A percentile compares a stretch with the other conserved stretches of the same genome.
phyloP scores from a whole-genome alignment of 2,113 vertebrate species.

The Synodontis membranacea region DNA sequence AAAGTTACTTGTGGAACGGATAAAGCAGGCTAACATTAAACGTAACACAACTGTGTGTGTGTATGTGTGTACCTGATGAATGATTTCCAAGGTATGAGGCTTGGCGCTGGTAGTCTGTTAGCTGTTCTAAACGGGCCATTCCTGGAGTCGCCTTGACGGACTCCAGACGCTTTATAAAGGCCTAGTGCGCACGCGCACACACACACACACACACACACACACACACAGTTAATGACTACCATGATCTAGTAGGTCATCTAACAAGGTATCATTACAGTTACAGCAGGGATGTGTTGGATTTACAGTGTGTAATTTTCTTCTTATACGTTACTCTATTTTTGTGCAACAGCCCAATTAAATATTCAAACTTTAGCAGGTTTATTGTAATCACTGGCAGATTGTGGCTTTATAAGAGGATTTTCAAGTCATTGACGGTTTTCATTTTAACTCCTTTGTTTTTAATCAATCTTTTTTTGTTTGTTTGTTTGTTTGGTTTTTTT shows the following conservation, averaged over 20 bases:
- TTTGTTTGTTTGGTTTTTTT: no score
- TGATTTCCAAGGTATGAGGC: constrained; percentile 69
- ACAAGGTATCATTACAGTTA: neutral
- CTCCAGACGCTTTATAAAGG: constrained; percentile 87
- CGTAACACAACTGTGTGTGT: neutral
- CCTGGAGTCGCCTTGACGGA: constrained; percentile 85
- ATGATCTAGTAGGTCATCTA: neutral
- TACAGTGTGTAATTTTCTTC: neutral
- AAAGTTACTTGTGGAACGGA: no score
- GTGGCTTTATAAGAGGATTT: neutral
- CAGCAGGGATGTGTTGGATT: neutral
- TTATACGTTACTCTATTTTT: neutral
- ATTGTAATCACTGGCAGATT: neutral
- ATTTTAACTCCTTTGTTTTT: neutral
- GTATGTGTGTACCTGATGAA: constrained; percentile 63
- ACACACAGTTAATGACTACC: neutral
- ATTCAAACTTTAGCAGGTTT: neutral
- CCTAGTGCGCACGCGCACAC: constrained; percentile 64
- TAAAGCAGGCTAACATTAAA: no score
- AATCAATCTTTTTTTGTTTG: neutral
- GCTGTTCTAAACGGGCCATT: constrained; percentile 83
- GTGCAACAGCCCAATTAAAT: neutral
- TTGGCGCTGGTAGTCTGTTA: constrained; percentile 85
- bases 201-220: constrained; percentile 15
- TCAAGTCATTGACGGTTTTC: neutral